Evolutionary conservation across 2,888 invertebrate genomes (phyloP).

Genomic region (Drosophila longiperda): DNA sequence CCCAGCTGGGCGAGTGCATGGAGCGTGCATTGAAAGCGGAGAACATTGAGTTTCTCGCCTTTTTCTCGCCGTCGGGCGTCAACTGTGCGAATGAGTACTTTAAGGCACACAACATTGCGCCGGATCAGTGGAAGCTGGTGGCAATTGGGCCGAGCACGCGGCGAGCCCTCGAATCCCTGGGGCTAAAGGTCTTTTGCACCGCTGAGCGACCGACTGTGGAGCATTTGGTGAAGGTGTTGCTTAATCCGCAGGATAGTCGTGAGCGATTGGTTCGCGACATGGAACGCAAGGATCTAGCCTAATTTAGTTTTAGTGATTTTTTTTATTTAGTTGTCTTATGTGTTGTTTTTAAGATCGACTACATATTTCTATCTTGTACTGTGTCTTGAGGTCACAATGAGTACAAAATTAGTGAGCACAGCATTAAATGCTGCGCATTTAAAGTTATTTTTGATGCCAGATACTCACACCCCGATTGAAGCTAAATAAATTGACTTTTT

Average conservation of each 20-base stretch:
- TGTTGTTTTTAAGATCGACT: conserved; percentile 7
- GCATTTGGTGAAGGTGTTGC: conserved; percentile 85
- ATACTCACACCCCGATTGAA: conserved; percentile 52
- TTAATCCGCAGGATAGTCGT: conserved; percentile 82
- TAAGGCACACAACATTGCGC: conserved; percentile 77
- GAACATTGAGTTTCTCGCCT: conserved; percentile 86
- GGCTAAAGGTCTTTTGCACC: conserved; percentile 85
- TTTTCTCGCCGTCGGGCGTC: conserved; percentile 88
- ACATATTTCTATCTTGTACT: conserved; percentile 16
- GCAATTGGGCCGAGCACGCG: conserved; percentile 87
- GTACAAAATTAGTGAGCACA: conserved; percentile 66
- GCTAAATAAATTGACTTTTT: conserved; percentile 45
- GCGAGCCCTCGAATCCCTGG: conserved; percentile 85
- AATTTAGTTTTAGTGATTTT: conserved; percentile 12
- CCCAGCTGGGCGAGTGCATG: conserved; percentile 85
- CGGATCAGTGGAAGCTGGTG: conserved; percentile 85
- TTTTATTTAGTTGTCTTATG: neutral
- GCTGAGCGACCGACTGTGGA: conserved; percentile 86
- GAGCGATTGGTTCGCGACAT: conserved; percentile 55
- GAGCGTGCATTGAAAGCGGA: conserved; percentile 82
- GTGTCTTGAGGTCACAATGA: conserved; percentile 31
- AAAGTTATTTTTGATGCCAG: conserved; percentile 52
- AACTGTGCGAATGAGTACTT: conserved; percentile 85
- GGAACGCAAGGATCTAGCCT: conserved; percentile 46
- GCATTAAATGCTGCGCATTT: conserved; percentile 55